A percentile compares a stretch with the other conserved stretches of the same genome.
These are phyloP conservation scores for Meloidogyne hapla DNA, from an alignment of 1,140 invertebrate species.

Conservation along the genomic window DNA sequence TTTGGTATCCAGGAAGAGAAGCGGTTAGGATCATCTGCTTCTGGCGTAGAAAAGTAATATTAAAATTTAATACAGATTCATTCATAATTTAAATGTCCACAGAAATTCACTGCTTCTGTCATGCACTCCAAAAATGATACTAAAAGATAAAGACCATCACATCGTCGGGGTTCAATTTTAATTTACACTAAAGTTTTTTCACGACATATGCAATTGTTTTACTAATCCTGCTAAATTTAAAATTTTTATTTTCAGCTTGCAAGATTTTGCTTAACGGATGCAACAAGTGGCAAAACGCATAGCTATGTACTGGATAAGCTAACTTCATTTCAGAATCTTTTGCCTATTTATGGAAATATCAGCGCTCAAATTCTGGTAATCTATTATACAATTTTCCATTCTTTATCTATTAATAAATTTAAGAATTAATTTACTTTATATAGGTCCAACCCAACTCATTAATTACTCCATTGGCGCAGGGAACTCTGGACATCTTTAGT, in stretches of 20 bases:
- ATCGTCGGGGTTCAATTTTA: neutral
- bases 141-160: neutral
- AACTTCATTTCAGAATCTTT: neutral
- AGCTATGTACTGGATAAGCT: slow-evolving; percentile 16
- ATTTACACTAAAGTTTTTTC: neutral
- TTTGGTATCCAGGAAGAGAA: slow-evolving; percentile 8
- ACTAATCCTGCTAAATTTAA: no score
- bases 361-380: slow-evolving; percentile 22
- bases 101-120: neutral
- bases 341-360: slow-evolving; percentile 22
- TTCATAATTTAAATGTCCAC: no score
- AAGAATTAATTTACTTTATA: neutral
- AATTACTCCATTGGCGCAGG: slow-evolving; percentile 19
- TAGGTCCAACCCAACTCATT: slow-evolving; percentile 17
- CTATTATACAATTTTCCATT: neutral
- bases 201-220: no score
- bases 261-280: slow-evolving; percentile 10
- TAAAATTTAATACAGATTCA: no score
- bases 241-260: slow-evolving; percentile 2
- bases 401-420: no score
- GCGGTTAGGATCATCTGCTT: neutral
- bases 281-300: neutral
- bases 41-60: neutral
- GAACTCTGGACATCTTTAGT: slow-evolving; percentile 20
- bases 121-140: no score